phyloP scores from a whole-genome alignment of 1,140 invertebrate species.

The Drosophila sp. region DNA sequence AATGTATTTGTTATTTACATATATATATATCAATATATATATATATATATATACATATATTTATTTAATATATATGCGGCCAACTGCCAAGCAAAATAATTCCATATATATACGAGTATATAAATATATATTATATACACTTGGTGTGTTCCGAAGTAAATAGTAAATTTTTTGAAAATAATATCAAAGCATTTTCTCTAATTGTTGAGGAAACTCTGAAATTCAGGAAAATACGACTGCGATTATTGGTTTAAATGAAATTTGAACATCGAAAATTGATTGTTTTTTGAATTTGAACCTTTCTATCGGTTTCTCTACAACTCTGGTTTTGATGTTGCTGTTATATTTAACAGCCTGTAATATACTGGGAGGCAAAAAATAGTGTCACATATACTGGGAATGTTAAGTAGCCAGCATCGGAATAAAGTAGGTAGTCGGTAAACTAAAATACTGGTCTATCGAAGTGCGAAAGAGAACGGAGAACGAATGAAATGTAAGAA shows the following conservation, averaged over 20 bases:
- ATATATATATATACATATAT: conserved; percentile 19
- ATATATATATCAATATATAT: conserved; percentile 37
- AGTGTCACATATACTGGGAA: no score
- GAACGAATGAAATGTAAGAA: conserved; percentile 26
- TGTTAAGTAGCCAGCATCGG: no score
- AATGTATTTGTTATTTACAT: conserved; percentile 65
- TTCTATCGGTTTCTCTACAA: no score
- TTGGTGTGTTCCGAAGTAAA: conserved; percentile 9
- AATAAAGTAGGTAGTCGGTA: no score
- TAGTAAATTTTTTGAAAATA: conserved; percentile 11
- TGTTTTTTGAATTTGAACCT: no score
- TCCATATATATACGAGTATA: conserved; percentile 27
- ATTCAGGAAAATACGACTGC: no score
- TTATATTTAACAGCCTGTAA: no score
- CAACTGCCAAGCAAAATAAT: conserved; percentile 13
- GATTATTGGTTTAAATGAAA: no score
- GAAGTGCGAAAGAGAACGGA: conserved; percentile 34
- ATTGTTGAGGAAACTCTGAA: not conserved
- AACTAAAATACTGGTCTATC: no score
- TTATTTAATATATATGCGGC: conserved; percentile 14
- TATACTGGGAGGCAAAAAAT: no score
- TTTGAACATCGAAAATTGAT: no score
- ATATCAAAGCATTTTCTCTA: not conserved
- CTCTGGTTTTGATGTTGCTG: no score
- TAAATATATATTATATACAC: not conserved